A percentile compares a stretch with the other conserved stretches of the same genome.
These are phyloP conservation scores for Lophotis ruficrista DNA, from an alignment of 2,113 vertebrate species.

Conservation along the genomic window DNA sequence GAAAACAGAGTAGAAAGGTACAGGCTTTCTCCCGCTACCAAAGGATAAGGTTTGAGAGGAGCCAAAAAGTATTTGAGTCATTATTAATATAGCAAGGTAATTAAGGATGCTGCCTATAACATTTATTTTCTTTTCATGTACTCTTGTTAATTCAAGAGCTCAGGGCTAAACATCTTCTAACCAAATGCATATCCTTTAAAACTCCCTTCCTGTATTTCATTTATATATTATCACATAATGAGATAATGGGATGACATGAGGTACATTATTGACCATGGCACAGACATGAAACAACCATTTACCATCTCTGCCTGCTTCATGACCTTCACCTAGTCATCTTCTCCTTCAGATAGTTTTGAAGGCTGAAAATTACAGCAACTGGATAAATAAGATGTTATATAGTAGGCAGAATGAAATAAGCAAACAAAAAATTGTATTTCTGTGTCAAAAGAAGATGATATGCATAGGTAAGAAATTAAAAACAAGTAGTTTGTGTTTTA, in stretches of 20 bases:
- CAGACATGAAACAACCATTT: background rate
- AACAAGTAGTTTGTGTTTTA: background rate
- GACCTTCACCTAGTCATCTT: background rate
- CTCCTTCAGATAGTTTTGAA: background rate
- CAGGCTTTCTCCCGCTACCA: background rate
- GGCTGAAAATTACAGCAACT: background rate
- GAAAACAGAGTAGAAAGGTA: background rate
- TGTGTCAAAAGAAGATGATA: background rate
- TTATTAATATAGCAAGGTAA: background rate
- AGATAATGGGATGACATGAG: background rate
- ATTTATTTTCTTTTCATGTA: background rate
- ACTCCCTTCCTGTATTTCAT: background rate
- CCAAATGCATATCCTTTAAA: background rate
- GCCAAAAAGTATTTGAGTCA: background rate
- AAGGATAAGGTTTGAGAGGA: background rate
- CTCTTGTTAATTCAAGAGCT: background rate
- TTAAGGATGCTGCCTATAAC: background rate
- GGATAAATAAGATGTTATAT: background rate
- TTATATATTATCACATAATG: accelerated
- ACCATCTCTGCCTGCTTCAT: background rate
- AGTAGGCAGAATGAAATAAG: background rate
- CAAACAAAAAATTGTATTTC: background rate
- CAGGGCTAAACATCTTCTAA: background rate
- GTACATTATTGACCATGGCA: background rate
- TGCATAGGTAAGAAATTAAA: background rate